Conservation (phyloP, 2,888 invertebrate species). For the Atethmia centrago region DNA sequence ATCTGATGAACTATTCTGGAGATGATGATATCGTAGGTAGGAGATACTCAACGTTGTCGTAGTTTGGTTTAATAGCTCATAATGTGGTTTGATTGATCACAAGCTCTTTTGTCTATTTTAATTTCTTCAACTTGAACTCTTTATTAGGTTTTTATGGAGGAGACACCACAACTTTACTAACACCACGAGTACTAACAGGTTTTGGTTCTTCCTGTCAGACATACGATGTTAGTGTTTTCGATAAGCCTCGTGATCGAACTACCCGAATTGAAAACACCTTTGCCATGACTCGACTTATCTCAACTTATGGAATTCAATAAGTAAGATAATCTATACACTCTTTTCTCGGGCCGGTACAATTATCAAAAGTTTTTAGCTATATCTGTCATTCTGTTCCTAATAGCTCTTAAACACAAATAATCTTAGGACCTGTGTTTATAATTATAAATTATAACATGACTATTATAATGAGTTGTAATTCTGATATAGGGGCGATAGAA, state of each 20-base stretch:
- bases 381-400: too few species aligned
- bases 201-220: too few species aligned
- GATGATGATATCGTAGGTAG: background rate
- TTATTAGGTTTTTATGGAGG: background rate
- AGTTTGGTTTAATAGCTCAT: background rate
- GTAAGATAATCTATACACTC: too few species aligned
- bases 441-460: slow-evolving; percentile 24
- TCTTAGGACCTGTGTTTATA: background rate
- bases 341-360: too few species aligned
- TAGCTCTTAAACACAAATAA: too few species aligned
- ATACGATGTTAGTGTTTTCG: background rate
- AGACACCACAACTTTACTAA: too few species aligned
- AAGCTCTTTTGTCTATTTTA: background rate
- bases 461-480: slow-evolving; percentile 41
- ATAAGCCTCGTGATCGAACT: too few species aligned
- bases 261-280: background rate
- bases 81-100: background rate
- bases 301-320: too few species aligned
- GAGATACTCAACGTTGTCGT: background rate
- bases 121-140: background rate
- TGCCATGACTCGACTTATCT: too few species aligned
- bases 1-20: background rate
- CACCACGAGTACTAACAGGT: background rate
- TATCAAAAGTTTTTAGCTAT: too few species aligned
- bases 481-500: slow-evolving; percentile 45